Conservation (phyloP, 1,140 invertebrate genomes). For the Tetramorium parvispinum region DNA sequence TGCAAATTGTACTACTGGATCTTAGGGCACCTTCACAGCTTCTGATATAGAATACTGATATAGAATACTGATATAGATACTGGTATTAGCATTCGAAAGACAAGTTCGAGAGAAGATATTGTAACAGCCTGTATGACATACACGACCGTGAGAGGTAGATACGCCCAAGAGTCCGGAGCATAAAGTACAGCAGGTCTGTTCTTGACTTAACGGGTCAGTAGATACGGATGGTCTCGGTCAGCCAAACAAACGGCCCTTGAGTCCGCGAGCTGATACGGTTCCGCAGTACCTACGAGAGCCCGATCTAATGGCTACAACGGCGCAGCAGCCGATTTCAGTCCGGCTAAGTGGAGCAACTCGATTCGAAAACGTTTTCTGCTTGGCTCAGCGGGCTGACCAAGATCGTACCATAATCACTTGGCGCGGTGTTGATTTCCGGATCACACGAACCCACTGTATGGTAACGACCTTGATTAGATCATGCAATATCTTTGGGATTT, state of each 20-base stretch:
- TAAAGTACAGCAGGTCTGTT: slow-evolving; percentile 63
- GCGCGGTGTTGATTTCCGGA: background rate
- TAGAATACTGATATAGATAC: slow-evolving; percentile 26
- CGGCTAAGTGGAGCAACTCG: slow-evolving; percentile 39
- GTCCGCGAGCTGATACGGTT: slow-evolving; percentile 53
- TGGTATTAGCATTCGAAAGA: slow-evolving; percentile 21
- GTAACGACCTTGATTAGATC: slow-evolving; percentile 17
- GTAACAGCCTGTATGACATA: slow-evolving; percentile 53
- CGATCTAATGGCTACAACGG: slow-evolving; percentile 46
- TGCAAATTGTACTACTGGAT: background rate
- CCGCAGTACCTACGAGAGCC: slow-evolving; percentile 19
- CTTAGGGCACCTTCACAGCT: background rate
- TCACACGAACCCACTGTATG: slow-evolving; percentile 24
- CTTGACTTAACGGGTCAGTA: slow-evolving; percentile 69
- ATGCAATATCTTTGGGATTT: slow-evolving; percentile 21
- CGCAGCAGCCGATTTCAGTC: slow-evolving; percentile 38
- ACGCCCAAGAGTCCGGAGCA: slow-evolving; percentile 45
- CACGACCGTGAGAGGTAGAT: slow-evolving; percentile 35
- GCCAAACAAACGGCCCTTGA: slow-evolving; percentile 62
- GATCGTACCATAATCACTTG: slow-evolving; percentile 37
- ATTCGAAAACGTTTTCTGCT: slow-evolving; percentile 39
- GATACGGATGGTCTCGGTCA: slow-evolving; percentile 60
- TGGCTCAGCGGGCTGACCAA: slow-evolving; percentile 50
- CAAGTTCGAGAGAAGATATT: slow-evolving; percentile 43
- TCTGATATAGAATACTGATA: background rate